Base-by-base conservation (phyloP, 2,797 vertebrate genomes). In the Phrynocephalus guinanensis region DNA sequence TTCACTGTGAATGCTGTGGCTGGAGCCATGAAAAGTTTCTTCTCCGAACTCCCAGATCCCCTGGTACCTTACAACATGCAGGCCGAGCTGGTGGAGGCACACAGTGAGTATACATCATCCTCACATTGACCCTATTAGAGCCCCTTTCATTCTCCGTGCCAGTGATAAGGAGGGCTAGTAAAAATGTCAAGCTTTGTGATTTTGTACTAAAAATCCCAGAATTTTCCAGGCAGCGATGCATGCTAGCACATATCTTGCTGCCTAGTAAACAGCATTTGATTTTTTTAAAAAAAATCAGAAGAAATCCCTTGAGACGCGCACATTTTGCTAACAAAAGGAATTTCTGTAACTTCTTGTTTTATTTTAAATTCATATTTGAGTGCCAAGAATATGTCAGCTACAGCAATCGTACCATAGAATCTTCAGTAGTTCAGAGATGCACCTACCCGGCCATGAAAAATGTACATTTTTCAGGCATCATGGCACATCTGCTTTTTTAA, bases 1-100 rank as follows among this genome's bases (percentile, higher is more conserved):
- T 98, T 98, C 90, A 98, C 98, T 0, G 97, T 99, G 84, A 98
- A 99, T 95, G 98, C 98, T 0, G 98, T 99, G 86, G 98, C 98
- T 0, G 98, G 98, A 1, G 98, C 98, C 93, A 98, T 99, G 98
- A 99, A 99, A 94, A 98, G 98, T 90, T 99, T 99, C 93, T 99
- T 99, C 97, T 99, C 98, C 0, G 98, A 99, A 92, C 96, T 99
- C 6, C 98, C 98, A 0, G 98, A 99, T 30, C 98, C 98, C 1
- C 95, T 99, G 90, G 98, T 99, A 76, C 98, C 98, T 0, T 99
- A 99, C 96, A 93, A 83, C 94, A 97, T 98, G 97, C 98, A 99
- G 97, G 93, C 93, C 0, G 98, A 99, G 33, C 96, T 99, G 94
- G 98, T 98, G 94, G 98, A 99, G 63, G 98, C 98, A 6, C 98